Conservation (phyloP, 2,113 vertebrate genomes). For the Spheniscus mendiculus region DNA sequence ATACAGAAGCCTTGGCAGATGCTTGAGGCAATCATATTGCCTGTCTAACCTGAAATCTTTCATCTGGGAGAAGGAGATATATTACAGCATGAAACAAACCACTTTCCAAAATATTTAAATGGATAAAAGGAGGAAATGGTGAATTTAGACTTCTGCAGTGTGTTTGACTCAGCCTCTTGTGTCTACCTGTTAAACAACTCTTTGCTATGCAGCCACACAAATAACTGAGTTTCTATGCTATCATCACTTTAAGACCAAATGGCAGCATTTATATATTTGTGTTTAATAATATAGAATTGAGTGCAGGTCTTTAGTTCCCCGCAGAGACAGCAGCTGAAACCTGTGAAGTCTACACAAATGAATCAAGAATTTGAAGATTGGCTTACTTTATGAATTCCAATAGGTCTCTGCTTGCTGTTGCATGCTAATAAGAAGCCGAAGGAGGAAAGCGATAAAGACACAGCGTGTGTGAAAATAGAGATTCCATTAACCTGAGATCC, state of each 20-base stretch:
- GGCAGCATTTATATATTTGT: slow-evolving; percentile 35
- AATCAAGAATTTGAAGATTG: slow-evolving; percentile 43
- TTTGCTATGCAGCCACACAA: not conserved
- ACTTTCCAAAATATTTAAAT: not conserved
- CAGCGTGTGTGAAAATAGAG: not conserved
- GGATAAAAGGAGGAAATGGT: not conserved
- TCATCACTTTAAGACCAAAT: slow-evolving; percentile 26
- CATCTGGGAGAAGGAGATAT: not conserved
- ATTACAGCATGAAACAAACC: not conserved
- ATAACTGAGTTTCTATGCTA: not conserved
- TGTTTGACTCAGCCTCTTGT: not conserved
- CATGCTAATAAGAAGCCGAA: slow-evolving; percentile 58
- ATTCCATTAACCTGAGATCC: slow-evolving; percentile 43
- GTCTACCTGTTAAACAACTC: not conserved
- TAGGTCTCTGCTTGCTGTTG: slow-evolving; percentile 5
- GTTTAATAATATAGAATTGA: slow-evolving; percentile 44
- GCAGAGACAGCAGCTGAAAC: slow-evolving; percentile 33
- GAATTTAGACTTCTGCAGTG: not conserved
- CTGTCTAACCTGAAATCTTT: slow-evolving; percentile 9
- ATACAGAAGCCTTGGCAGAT: not conserved
- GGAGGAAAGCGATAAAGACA: not conserved
- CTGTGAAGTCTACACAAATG: slow-evolving; percentile 32
- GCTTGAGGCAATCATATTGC: slow-evolving; percentile 4
- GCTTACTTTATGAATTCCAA: slow-evolving; percentile 24
- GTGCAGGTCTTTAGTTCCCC: slow-evolving; percentile 44